Evolutionary conservation across 2,797 vertebrate genomes (phyloP).

Genomic region (Takifugu ocellatus): DNA sequence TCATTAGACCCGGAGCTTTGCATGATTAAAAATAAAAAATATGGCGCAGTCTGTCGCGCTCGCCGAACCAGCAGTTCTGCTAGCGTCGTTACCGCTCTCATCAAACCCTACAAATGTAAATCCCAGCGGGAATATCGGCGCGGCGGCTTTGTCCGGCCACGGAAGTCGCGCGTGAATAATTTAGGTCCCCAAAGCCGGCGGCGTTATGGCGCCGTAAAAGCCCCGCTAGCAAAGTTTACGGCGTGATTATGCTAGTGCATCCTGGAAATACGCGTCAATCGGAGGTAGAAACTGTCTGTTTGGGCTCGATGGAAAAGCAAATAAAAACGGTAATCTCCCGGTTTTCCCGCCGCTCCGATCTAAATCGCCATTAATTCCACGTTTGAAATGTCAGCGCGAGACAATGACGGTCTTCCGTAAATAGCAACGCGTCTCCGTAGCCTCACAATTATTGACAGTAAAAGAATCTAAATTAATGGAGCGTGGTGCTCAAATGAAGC

Average conservation of each 20-base stretch:
- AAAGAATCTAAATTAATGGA: conserved; percentile 34
- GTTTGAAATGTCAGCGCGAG: conserved; percentile 12
- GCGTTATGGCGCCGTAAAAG: conserved; percentile 16
- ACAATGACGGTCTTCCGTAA: conserved; percentile 24
- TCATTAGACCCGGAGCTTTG: conserved; percentile 71
- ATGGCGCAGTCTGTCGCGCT: conserved; percentile 62
- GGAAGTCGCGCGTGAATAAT: conserved; percentile 53
- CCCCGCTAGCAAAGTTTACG: conserved; percentile 4
- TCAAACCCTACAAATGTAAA: conserved; percentile 52
- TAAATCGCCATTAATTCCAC: conserved; percentile 31
- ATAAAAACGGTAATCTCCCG: conserved; percentile 19
- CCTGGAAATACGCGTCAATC: not conserved
- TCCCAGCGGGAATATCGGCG: conserved; percentile 2
- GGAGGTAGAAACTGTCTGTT: too few relatives aligned
- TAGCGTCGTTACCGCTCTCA: conserved; percentile 60
- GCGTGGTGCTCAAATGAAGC: conserved; percentile 26
- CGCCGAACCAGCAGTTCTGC: conserved; percentile 61
- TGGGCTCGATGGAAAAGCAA: not conserved
- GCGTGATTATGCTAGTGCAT: not conserved
- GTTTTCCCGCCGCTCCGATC: conserved; percentile 14
- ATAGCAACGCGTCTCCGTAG: conserved; percentile 18
- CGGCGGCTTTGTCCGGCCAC: conserved; percentile 44
- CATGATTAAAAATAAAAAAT: conserved; percentile 78
- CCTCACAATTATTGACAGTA: conserved; percentile 35
- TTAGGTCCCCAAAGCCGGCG: conserved; percentile 45